These are phyloP conservation scores for Caenorhabditis uteleia DNA, from an alignment of 2,888 invertebrate species.

Conservation along the genomic window DNA sequence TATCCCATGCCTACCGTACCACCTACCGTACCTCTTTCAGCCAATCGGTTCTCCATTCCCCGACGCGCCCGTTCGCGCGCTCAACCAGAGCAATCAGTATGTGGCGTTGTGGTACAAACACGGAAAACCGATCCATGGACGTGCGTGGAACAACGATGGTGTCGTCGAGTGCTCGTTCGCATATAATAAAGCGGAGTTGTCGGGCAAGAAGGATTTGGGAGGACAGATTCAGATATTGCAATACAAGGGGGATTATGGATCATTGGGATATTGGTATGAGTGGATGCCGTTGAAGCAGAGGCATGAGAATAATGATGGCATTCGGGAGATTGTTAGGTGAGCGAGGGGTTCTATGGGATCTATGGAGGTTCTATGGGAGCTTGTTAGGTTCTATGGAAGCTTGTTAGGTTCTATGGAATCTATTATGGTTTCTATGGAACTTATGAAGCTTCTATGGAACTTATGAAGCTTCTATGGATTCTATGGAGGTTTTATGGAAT, in stretches of 20 bases:
- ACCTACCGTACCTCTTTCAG: conserved; percentile 39
- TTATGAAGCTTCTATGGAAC: no score
- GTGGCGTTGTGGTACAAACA: conserved; percentile 61
- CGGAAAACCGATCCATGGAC: conserved; percentile 58
- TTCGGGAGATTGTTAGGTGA: conserved; percentile 33
- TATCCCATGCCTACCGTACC: background rate
- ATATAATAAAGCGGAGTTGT: conserved; percentile 53
- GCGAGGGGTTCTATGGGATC: no score
- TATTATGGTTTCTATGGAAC: no score
- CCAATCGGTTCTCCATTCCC: conserved; percentile 61
- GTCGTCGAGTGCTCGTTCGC: conserved; percentile 59
- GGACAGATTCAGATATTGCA: conserved; percentile 60
- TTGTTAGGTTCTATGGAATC: no score
- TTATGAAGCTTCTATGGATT: no score
- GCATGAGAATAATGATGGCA: conserved; percentile 28
- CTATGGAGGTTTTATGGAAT: no score
- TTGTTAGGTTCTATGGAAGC: no score
- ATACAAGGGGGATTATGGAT: conserved; percentile 51
- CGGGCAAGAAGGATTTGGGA: conserved; percentile 51
- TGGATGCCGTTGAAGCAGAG: conserved; percentile 52
- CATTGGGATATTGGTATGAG: conserved; percentile 51
- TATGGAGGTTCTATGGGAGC: no score
- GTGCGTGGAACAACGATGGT: conserved; percentile 58
- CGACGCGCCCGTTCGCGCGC: conserved; percentile 48
- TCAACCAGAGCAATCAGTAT: conserved; percentile 52